Percentiles rank a stretch among this genome's conserved stretches.
Evolutionary conservation across 2,888 invertebrate species (phyloP).

Genomic region (Bruchidius siliquastri): DNA sequence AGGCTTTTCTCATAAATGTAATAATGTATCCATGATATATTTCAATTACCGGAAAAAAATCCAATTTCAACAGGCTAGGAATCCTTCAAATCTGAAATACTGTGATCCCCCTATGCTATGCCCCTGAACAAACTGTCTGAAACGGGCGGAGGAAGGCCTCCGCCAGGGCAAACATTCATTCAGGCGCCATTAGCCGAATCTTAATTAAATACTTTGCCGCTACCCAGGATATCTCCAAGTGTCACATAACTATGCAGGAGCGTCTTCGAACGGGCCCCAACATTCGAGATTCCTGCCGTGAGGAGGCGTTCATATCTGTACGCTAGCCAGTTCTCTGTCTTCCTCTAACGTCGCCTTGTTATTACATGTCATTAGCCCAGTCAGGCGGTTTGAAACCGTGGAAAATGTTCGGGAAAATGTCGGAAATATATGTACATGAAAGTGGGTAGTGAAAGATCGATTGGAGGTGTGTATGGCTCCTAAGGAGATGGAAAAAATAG

Average conservation of each 20-base stretch:
- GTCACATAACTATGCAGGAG: slow-evolving; percentile 48
- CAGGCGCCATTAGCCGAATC: slow-evolving; percentile 43
- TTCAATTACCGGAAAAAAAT: too few species aligned
- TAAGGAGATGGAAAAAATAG: too few species aligned
- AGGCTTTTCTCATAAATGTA: too few species aligned
- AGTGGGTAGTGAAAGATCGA: too few species aligned
- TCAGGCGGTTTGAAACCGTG: background rate
- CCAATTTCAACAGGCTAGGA: too few species aligned
- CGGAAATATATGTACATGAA: too few species aligned
- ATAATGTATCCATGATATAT: too few species aligned
- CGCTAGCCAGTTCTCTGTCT: slow-evolving; percentile 10
- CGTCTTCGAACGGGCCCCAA: slow-evolving; percentile 20
- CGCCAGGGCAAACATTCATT: slow-evolving; percentile 38
- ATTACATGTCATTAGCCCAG: background rate
- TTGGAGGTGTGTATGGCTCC: too few species aligned
- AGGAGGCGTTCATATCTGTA: slow-evolving; percentile 2
- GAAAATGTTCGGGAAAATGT: background rate
- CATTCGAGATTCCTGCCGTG: slow-evolving; percentile 6
- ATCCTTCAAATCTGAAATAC: background rate
- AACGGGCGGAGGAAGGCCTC: background rate
- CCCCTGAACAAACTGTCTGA: background rate
- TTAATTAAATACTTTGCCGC: slow-evolving; percentile 50
- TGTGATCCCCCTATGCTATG: background rate
- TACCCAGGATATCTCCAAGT: slow-evolving; percentile 45
- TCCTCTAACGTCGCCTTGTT: slow-evolving; percentile 9